A percentile compares a stretch with the other conserved stretches of the same genome.
Evolutionary conservation across 2,113 vertebrate genomes (phyloP).

Genomic region (Scomber colias): DNA sequence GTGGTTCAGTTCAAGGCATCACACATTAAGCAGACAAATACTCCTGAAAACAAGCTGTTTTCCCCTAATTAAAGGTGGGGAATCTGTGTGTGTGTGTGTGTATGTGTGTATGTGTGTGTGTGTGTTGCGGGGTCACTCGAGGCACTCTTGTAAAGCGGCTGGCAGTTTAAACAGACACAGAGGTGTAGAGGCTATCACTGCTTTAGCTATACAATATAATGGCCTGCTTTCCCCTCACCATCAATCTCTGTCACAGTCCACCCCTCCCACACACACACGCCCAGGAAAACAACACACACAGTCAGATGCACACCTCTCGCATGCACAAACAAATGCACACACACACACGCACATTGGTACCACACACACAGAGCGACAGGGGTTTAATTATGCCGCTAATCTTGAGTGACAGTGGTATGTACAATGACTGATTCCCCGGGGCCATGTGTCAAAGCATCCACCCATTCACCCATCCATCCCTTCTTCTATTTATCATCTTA

Average conservation of each 20-base stretch:
- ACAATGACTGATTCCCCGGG: constrained; percentile 78
- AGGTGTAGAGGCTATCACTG: constrained; percentile 78
- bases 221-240: constrained; percentile 72
- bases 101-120: constrained; percentile 4
- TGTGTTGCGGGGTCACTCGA: constrained; percentile 47
- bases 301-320: constrained; percentile 18
- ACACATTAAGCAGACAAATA: constrained; percentile 18
- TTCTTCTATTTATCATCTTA: constrained; percentile 65
- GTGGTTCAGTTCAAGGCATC: constrained; percentile 43
- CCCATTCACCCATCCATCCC: constrained; percentile 60
- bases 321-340: constrained; percentile 9
- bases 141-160: constrained; percentile 66
- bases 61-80: constrained; percentile 34
- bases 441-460: constrained; percentile 72
- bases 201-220: constrained; percentile 73
- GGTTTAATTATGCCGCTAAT: constrained; percentile 82
- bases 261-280: constrained; percentile 62
- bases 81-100: background rate
- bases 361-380: constrained; percentile 63
- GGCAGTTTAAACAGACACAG: constrained; percentile 69
- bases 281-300: constrained; percentile 46
- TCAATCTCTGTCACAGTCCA: constrained; percentile 78
- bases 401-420: constrained; percentile 81
- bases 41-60: constrained; percentile 27
- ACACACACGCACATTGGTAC: constrained; percentile 34